Evolutionary conservation across 2,113 vertebrate species (phyloP), one percentile per base, ranked within the genome.

Genomic region (Corvus moneduloides): DNA sequence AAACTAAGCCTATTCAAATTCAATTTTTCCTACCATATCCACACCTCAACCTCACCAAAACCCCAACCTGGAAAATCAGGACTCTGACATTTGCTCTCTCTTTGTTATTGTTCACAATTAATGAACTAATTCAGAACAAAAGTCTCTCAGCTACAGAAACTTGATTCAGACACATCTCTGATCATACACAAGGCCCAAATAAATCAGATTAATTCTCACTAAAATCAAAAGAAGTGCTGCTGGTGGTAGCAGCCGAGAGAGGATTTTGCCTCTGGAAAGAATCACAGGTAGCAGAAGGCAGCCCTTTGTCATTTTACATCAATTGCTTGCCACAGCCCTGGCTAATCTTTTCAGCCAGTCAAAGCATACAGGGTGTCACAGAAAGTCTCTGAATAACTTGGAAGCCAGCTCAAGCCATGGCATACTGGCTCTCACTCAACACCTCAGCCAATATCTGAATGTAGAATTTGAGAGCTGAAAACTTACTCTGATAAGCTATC

Each of bases 191-290:
- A 91, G 35, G 32, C 61, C 44, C n/a, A 16, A 37, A 79, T 73
- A 91, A 91, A 85, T 80, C 84, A 69, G 74, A 44, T 68, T 63
- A 52, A 49, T 84, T 75, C 61, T 83, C 22, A 52, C 64, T 68
- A 67, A 94, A 95, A 92, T 89, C 88, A 83, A 56, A 85, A 74
- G 63, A 66, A 58, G 48, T 59, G 43, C 55, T 94, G 52, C 68
- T 85, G 63, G 51, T 85, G 67, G 78, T 63, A 94, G 78, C 41
- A 79, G 44, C 69, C 66, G 66, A 91, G 71, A 91, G 30, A 66
- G 48, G 75, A 92, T 81, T 92, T 92, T 90, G 93, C 52, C 41
- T 81, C 64, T 88, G 76, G 75, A 51, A 86, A 71, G 72, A 92
- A 78, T 64, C 69, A 44, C 2, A 0, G 39, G 56, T 48, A 86